Conservation (phyloP, 2,888 invertebrate species). For the Cenopis cana region DNA sequence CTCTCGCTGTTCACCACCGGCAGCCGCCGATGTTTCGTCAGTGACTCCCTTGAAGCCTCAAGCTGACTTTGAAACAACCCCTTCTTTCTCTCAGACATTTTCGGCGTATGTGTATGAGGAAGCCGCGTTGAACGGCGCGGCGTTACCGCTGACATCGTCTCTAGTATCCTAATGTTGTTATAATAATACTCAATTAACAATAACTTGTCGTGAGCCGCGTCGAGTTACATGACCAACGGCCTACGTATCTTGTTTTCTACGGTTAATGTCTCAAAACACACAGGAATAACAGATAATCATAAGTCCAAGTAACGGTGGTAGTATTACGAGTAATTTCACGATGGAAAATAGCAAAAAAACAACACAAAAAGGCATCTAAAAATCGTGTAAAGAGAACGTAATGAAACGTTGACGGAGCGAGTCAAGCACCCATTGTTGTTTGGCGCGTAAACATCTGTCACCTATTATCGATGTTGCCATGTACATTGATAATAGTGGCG, state of each 20-base stretch:
- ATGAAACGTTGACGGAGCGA: constrained; percentile 57
- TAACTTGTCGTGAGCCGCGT: constrained; percentile 52
- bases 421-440: constrained; percentile 75
- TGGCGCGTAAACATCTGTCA: constrained; percentile 85
- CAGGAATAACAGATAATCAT: constrained; percentile 42
- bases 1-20: constrained; percentile 79
- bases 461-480: constrained; percentile 51
- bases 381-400: constrained; percentile 55
- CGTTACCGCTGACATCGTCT: constrained; percentile 71
- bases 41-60: constrained; percentile 65
- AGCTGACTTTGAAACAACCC: constrained; percentile 82
- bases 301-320: constrained; percentile 33
- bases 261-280: constrained; percentile 25
- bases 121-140: constrained; percentile 73
- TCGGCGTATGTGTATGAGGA: constrained; percentile 81
- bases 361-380: constrained; percentile 51
- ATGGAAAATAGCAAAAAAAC: constrained; percentile 47
- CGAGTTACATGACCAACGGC: constrained; percentile 48
- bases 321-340: constrained; percentile 45
- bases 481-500: constrained; percentile 1
- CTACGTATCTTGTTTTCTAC: constrained; percentile 11
- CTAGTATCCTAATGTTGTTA: constrained; percentile 48
- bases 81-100: constrained; percentile 86
- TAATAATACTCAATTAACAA: constrained; percentile 44
- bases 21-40: constrained; percentile 73